A percentile compares a stretch with the other conserved stretches of the same genome.
phyloP scores from a whole-genome alignment of 2,797 vertebrate genomes.

The Pangasius macronema region DNA sequence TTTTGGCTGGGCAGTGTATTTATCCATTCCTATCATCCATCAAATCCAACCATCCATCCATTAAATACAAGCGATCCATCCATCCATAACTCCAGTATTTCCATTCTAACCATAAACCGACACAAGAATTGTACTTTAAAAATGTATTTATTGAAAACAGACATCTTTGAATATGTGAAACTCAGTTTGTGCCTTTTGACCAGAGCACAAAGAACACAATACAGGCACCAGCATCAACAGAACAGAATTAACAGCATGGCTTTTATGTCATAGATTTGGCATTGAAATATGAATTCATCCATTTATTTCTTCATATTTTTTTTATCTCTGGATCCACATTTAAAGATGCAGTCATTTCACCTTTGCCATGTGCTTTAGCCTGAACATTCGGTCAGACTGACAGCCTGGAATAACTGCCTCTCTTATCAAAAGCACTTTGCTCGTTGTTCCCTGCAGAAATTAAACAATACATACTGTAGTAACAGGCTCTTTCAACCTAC shows the following conservation, averaged over 20 bases:
- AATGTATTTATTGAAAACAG: conserved; percentile 45
- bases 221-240: not conserved
- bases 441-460: not conserved
- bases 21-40: not conserved
- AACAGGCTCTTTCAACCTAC: not conserved
- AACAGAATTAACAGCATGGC: conserved; percentile 8
- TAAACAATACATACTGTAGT: not conserved
- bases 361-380: not conserved
- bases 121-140: conserved; percentile 25
- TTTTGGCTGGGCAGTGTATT: not conserved
- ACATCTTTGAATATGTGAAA: conserved; percentile 52
- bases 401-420: not conserved
- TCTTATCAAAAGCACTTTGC: not conserved
- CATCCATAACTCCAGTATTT: not conserved
- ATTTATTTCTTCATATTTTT: not conserved
- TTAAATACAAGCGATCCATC: not conserved
- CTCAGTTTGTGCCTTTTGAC: conserved; percentile 11
- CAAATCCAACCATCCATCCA: not conserved
- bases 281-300: not conserved
- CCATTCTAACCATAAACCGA: not conserved
- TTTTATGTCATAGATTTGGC: not conserved
- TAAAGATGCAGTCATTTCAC: not conserved
- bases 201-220: not conserved
- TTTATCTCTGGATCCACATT: not conserved
- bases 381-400: not conserved